phyloP scores from a whole-genome alignment of 92 coral and sea anemone species.

The Siderastrea siderea region DNA sequence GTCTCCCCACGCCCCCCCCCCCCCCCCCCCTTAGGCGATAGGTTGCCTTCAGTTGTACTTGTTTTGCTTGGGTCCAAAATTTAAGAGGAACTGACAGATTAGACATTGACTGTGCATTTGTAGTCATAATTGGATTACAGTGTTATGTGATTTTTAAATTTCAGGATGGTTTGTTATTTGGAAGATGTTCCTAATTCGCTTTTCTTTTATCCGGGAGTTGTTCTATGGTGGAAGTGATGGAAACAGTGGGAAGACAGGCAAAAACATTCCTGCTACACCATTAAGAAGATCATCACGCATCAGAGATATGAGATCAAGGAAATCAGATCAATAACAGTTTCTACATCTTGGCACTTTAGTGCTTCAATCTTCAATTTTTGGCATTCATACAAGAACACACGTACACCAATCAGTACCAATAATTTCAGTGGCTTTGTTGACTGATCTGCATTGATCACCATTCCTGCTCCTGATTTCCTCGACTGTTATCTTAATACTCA shows the following conservation, averaged over 20 bases:
- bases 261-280: constrained; percentile 73
- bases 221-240: constrained; percentile 89
- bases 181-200: constrained; percentile 96
- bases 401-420: neutral
- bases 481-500: neutral
- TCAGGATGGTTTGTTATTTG: constrained; percentile 95
- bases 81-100: no score
- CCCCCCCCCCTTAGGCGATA: no score
- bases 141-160: neutral
- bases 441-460: neutral
- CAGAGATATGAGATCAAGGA: constrained; percentile 49
- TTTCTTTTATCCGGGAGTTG: constrained; percentile 94
- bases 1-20: neutral
- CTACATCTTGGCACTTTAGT: no score
- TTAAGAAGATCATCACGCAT: constrained; percentile 91
- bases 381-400: neutral
- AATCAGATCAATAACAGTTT: neutral
- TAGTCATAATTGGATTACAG: neutral
- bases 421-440: neutral
- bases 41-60: no score
- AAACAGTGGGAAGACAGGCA: constrained; percentile 65
- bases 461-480: neutral
- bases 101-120: neutral
- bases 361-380: neutral
- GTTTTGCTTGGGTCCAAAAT: no score